These are phyloP conservation scores for Poeciliopsis prolifica DNA, from an alignment of 2,113 vertebrate genomes.

Conservation along the genomic window DNA sequence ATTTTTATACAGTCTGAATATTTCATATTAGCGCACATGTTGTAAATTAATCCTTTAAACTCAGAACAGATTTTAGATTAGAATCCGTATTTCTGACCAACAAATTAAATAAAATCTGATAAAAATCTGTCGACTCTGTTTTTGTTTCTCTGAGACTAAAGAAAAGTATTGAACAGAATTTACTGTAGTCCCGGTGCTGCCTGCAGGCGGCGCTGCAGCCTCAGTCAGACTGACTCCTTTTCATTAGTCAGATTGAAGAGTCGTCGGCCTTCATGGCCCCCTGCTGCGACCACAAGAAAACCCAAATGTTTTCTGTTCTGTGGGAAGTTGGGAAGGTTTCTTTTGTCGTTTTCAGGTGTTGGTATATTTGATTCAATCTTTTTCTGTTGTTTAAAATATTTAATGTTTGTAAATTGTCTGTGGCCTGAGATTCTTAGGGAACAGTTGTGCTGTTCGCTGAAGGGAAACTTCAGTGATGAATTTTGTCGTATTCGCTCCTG, in stretches of 20 bases:
- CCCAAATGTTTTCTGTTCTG: neutral
- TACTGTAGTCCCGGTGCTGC: no score
- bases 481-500: no score
- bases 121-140: no score
- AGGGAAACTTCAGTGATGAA: conserved; percentile 19
- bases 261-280: neutral
- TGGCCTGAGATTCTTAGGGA: conserved; percentile 56
- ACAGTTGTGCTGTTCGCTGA: conserved; percentile 37
- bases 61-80: neutral
- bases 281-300: conserved; percentile 4
- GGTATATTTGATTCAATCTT: conserved; percentile 43
- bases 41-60: neutral
- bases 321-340: conserved; percentile 8
- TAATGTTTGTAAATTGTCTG: conserved; percentile 64
- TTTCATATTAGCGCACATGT: neutral
- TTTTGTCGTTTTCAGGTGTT: conserved; percentile 44
- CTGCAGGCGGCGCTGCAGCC: no score
- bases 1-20: neutral
- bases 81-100: neutral
- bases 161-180: no score
- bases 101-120: neutral
- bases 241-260: neutral
- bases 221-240: no score
- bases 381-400: conserved; percentile 61
- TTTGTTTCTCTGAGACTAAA: no score